Base-by-base conservation (phyloP, 2,113 vertebrate species). In the Ifrita kowaldi region DNA sequence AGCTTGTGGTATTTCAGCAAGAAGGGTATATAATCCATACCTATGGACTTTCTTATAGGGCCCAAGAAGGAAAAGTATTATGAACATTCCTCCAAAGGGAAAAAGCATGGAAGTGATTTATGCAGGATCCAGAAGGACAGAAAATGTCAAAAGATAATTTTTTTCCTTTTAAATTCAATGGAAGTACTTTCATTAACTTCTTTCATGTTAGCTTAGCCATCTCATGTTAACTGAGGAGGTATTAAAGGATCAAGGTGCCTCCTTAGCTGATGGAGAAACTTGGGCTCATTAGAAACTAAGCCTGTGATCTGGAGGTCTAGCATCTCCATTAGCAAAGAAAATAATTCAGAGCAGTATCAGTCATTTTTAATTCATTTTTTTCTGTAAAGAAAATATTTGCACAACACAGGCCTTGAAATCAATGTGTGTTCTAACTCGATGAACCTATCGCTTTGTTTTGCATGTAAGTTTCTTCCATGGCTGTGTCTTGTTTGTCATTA, bases 1-100 rank as follows among this genome's bases (percentile, higher is more conserved):
- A 80, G 55, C 35, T 41, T 92, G 41, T 84, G 75, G 46, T 83
- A 89, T 94, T 96, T 94, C 90, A 97, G 79, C 47, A 88, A 79
- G 42, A 77, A 90, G 50, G 39, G 26, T 78, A 42, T 68, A 33
- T 44, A 46, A 65, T 67, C 73, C 7, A 3, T 27, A 24, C 71
- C 49, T 49, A 9, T 32, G 21, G 33, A 59, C 39, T 86, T 83
- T 53, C 28, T 94, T 69, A 39, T 3, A n/a, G n/a, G 16, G 6
- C 28, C 33, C 0, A 1, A 89, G 67, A 77, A 91, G 26, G 13
- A 70, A 76, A 73, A 33, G 5, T 47, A 35, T 83, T 76, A 33
- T 69, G 32, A 32, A 26, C 27, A 44, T 60, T 74, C 14, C 32
- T 87, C 50, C 23, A 67, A 81, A 71, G 14, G 13, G 41, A 81